Evolutionary conservation across 2,888 invertebrate genomes (phyloP), one percentile per base, ranked within the genome.

Genomic region (Reticulitermes lucifugus): DNA sequence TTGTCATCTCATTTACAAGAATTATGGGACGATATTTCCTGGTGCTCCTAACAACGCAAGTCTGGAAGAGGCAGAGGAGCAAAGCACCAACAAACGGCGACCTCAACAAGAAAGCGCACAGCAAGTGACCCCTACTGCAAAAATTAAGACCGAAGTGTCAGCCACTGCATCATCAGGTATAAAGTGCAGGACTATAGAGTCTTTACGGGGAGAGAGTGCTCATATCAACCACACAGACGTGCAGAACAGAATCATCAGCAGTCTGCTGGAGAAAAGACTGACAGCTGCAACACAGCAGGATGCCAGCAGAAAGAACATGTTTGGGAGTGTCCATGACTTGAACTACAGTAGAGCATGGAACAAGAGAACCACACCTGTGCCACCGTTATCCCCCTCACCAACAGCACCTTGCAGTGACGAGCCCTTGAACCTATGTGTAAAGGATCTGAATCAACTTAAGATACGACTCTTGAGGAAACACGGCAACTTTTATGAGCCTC

Each of bases 1-100:
- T 88, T 97, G 97, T 88, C 97, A 97, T 89, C 91, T 97, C 75
- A 97, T 97, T 88, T 97, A 97, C 89, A 97, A 97, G 90, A 97
- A 97, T 90, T 97, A 97, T 89, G 97, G 97, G 5, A 97, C 96
- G 0, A 96, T 97, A 22, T 93, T 96, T 82, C 96, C 96, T 0
- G 96, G 95, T 0, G 95, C 95, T 14, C 95, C 95, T 0, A 79
- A 77, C 4, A 79, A 59, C 29, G 25, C 35, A 25, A 70, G n/a
- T 55, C n/a, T 55, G 14, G 43, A 41, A 43, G 85, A 83, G 51
- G n/a, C 80, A 46, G 86, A 84, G 43, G 86, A 86, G 12, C 55
- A 22, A 9, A 22, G 21, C 21, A 65, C 51, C 18, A 79, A 25
- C 29, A 85, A 79, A 60, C 14, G 43, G 25, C 12, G n/a, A 35